Conservation (phyloP, 2,113 vertebrate genomes). For the Notiomystis cincta region DNA sequence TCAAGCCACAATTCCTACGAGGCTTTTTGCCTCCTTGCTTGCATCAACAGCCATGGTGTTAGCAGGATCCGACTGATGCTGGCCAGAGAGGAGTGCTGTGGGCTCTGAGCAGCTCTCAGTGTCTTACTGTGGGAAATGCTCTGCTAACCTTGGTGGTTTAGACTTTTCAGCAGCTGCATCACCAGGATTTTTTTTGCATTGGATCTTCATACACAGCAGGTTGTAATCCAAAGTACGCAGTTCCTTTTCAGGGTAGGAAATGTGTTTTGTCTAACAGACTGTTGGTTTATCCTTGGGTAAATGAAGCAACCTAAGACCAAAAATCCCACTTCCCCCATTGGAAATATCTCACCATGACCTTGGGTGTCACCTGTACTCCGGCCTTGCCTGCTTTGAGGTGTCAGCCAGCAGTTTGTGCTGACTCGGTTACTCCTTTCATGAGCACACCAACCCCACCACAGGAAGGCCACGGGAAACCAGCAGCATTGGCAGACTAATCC, state of each 20-base stretch:
- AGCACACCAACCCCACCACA: not conserved
- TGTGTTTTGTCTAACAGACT: not conserved
- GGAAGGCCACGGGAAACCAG: not conserved
- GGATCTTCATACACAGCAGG: not conserved
- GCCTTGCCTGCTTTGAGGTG: not conserved
- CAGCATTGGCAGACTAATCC: not conserved
- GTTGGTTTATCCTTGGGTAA: not conserved
- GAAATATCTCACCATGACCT: not conserved
- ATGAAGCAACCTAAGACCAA: not conserved
- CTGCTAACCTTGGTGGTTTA: not conserved
- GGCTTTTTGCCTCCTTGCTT: not conserved
- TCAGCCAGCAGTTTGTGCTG: not conserved
- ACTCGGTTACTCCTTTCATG: not conserved
- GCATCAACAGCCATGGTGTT: not conserved
- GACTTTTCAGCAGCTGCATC: not conserved
- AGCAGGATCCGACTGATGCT: not conserved
- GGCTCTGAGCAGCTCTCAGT: not conserved
- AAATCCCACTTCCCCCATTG: not conserved
- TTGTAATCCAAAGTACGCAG: not conserved
- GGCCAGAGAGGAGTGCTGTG: fast-evolving
- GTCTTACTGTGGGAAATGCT: not conserved
- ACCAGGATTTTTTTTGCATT: not conserved
- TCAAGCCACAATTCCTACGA: not conserved
- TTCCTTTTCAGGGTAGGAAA: not conserved
- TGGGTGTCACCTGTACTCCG: not conserved